Base-by-base conservation (phyloP, 2,888 invertebrate genomes). In the Pyrocoelia pectoralis region DNA sequence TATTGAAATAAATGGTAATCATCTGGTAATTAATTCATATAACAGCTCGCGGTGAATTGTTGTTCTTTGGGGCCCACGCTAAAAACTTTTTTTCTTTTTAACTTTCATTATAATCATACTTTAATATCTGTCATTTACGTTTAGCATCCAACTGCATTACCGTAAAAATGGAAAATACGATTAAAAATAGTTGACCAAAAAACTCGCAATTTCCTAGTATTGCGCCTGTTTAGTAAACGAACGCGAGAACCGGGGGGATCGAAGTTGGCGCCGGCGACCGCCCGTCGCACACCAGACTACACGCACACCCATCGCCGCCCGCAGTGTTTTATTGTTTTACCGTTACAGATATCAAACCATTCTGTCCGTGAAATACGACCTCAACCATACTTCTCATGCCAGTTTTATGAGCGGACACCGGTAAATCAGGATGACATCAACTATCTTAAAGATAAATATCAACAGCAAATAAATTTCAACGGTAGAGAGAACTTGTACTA, bases 311-410 rank as follows among this genome's bases (percentile, higher is more conserved):
- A 72, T 72, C 74, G 73, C 77, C 77, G 77, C 80, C 80, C 77
- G 80, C 76, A 76, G 81, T 74, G 80, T 80, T 80, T 81, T 80
- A 81, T 81, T 80, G 81, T 81, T 80, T 81, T 80, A 80, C 79
- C 80, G 80, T 80, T 80, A 79, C 77, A 74, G 77, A 78, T 78
- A 78, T 77, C 77, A 75, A 76, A 72, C 72, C 73, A 67, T 70
- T 64, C 61, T 56, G 60, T 57, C 62, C 58, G 65, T 72, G 69
- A 73, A 72, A 72, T 73, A 72, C 70, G 70, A 69, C 72, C 72
- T 69, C 67, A 61, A 65, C 66, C 71, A 69, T 65, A 66, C 68
- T 67, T 64, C 48, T 66, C 68, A 70, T 70, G 71, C 65, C 69
- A 57, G 66, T 70, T 71, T 74, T 74, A 74, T 71, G 73, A 70